Conservation (phyloP, 2,888 invertebrate species). For the Aethes cnicana region DNA sequence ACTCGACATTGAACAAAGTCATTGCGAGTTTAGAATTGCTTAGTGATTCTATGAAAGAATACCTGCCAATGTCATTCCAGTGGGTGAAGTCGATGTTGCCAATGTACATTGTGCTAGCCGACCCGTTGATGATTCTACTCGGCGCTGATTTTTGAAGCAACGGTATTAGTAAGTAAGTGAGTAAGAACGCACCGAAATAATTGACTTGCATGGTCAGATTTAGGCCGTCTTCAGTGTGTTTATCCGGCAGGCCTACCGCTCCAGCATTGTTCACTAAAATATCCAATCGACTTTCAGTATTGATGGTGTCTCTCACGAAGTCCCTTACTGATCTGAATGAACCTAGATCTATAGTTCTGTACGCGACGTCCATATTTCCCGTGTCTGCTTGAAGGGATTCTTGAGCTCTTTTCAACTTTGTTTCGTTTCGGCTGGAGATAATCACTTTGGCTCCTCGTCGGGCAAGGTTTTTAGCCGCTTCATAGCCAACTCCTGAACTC, state of each 20-base stretch:
- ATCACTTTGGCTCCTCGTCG: constrained; percentile 73
- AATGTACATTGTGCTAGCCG: constrained; percentile 81
- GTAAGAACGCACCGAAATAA: constrained; percentile 87
- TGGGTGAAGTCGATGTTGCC: constrained; percentile 66
- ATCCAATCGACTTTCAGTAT: constrained; percentile 66
- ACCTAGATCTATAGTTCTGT: constrained; percentile 64
- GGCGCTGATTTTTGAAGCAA: constrained; percentile 78
- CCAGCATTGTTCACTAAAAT: constrained; percentile 84
- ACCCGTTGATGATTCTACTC: constrained; percentile 85
- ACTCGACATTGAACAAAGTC: constrained; percentile 83
- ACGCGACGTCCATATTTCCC: constrained; percentile 55
- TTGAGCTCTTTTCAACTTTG: constrained; percentile 62
- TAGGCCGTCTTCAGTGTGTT: constrained; percentile 84
- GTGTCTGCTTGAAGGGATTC: constrained; percentile 55
- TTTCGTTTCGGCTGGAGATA: constrained; percentile 76
- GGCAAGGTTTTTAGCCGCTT: constrained; percentile 71
- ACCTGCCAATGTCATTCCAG: constrained; percentile 62
- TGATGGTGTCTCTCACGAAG: constrained; percentile 76
- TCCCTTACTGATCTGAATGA: constrained; percentile 75
- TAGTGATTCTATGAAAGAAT: constrained; percentile 48
- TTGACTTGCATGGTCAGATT: constrained; percentile 87
- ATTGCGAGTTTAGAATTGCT: constrained; percentile 83
- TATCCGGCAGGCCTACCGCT: constrained; percentile 64
- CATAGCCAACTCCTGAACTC: constrained; percentile 69
- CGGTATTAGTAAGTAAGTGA: constrained; percentile 85